Base-by-base conservation (phyloP, 2,113 vertebrate genomes). In the Bombycilla garrulus region DNA sequence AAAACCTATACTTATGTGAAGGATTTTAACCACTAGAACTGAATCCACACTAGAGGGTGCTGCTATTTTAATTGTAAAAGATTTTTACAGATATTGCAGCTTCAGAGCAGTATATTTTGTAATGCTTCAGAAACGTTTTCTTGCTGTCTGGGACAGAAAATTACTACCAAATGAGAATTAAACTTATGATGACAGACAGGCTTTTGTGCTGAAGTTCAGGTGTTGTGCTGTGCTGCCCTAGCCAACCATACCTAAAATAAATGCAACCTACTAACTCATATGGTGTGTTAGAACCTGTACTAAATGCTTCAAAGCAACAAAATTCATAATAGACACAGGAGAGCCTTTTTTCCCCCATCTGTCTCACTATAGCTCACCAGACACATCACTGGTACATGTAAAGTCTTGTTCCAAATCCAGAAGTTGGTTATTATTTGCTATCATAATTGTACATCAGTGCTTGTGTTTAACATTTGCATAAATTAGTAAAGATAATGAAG, bases 41-140 rank as follows among this genome's bases (percentile, higher is more conserved):
- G 36, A 93, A 93, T 90, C 40, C 78, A 87, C 84, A 87, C 90
- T 87, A 91, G 87, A 94, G 90, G 90, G 90, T 90, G 92, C 85
- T 95, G 64, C 81, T 85, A 94, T 92, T 91, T 95, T 92, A 87
- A 84, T 21, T 60, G 51, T 51, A 84, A 76, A 82, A 71, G 48
- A 1, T 40, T 92, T 96, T 86, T 73, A 53, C 23, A 51, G 8
- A 42, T 79, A 33, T 24, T 45, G 25, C 26, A 31, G 13, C 47
- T 88, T 73, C n/a, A 58, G 56, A 79, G 42, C 11, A 73, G 16
- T n/a, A 65, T 9, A 15, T 47, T 48, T 65, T 64, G 28, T 17
- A 69, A 60, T 17, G 29, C 51, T 90, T 92, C 35, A 67, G 62
- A 90, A 86, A 62, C 15, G 12, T 16, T 64, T 81, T 57, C 45